These are phyloP conservation scores for Anas platyrhynchos DNA, from an alignment of 2,113 vertebrate species.

Conservation along the genomic window DNA sequence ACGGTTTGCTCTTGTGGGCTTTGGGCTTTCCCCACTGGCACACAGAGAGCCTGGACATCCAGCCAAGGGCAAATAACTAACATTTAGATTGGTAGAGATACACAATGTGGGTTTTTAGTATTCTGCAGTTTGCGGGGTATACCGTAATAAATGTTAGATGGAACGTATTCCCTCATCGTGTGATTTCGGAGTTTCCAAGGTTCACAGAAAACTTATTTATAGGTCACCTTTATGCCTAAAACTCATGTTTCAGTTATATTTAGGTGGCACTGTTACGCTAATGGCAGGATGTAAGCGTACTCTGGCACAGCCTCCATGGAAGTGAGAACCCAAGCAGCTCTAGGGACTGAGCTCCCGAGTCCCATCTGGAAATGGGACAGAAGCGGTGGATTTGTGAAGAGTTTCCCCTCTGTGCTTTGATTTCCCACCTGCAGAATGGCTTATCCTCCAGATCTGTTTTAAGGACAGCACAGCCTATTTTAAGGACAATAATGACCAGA, in stretches of 20 bases:
- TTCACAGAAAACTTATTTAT: not conserved
- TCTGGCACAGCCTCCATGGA: not conserved
- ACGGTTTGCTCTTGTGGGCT: accelerated
- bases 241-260: not conserved
- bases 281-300: accelerated
- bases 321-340: not conserved
- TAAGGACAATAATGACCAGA: not conserved
- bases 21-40: not conserved
- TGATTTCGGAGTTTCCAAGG: not conserved
- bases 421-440: not conserved
- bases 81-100: not conserved
- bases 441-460: not conserved
- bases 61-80: not conserved
- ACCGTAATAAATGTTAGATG: not conserved
- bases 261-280: not conserved
- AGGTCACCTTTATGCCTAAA: not conserved
- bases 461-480: not conserved
- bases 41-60: not conserved
- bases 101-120: not conserved
- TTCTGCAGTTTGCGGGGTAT: not conserved
- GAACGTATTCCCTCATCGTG: not conserved
- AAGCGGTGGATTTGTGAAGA: not conserved
- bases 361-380: not conserved
- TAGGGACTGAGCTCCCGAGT: not conserved
- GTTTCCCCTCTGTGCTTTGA: not conserved